Conservation (phyloP, 2,113 vertebrate genomes). For the Coracopsis vasa region DNA sequence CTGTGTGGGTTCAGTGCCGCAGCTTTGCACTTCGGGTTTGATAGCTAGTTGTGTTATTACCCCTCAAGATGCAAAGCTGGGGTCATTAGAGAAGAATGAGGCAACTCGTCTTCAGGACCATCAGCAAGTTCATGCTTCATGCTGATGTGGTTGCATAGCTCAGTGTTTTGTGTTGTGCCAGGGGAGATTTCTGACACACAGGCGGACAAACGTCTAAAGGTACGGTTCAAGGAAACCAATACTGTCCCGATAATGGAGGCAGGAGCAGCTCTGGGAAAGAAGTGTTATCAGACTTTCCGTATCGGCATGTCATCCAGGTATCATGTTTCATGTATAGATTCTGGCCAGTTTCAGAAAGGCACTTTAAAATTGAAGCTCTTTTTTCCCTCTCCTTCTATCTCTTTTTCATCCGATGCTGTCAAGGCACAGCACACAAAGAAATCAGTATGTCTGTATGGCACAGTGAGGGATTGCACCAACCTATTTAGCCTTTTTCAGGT, state of each 20-base stretch:
- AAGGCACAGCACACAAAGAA: neutral
- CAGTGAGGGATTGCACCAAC: neutral
- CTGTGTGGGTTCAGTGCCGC: neutral
- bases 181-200: neutral
- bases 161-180: rapidly evolving
- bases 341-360: neutral
- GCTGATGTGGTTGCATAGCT: neutral
- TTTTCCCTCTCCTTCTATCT: neutral
- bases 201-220: neutral
- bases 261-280: neutral
- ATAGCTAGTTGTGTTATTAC: neutral
- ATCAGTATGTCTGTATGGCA: neutral
- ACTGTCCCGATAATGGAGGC: rapidly evolving
- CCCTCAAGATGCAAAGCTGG: neutral
- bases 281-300: neutral
- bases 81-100: rapidly evolving
- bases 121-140: neutral
- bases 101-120: neutral
- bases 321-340: neutral
- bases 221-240: neutral
- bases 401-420: neutral
- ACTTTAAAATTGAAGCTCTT: neutral
- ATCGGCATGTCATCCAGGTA: rapidly evolving
- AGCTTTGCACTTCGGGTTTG: neutral
- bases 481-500: neutral